Base-by-base conservation (phyloP, 2,797 vertebrate species). In the Mareca strepera region DNA sequence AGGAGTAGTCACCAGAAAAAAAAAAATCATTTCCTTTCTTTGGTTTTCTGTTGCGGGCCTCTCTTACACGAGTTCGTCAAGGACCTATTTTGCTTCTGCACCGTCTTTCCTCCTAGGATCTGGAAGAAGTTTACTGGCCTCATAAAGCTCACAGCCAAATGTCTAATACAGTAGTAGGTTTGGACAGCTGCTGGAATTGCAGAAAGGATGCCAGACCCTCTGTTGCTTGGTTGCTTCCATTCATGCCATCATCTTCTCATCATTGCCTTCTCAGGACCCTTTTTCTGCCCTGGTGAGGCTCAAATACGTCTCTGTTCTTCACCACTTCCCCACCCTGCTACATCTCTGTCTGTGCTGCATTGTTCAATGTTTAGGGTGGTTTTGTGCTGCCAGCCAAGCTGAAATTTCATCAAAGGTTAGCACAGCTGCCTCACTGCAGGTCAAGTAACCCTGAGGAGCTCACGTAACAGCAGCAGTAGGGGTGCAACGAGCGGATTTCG, bases 291-390 rank as follows among this genome's bases (percentile, higher is more conserved):
- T 56, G 28, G 5, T 39, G 80, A 37, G n/a, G 23, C 50, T 77
- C 0, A 1, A n/a, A 33, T 31, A 2, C 11, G 11, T 12, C 31
- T 41, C 1, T 33, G 46, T 33, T 50, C 69, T 75, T 50, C 46
- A 15, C 48, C 37, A 3, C 8, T 48, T 31, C 17, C 7, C 12
- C 31, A 10, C 46, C 44, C 56, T 58, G 1, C 56, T 33, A 4
- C 33, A 20, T 21, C 56, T 74, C 81, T 62, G 0, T 74, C 81
- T 62, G 0, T 69, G 48, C 43, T 52, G 37, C 7, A 0, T 37
- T 4, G 20, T 52, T 70, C 14, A 0, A 0, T 37, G 6, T 39
- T 58, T n/a, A 1, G 11, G 62, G 2, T 28, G 22, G 66, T 26
- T 78, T 17, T 52, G 62, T 59, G 82, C 62, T 84, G 53, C 63